phyloP scores from a whole-genome alignment of 2,113 vertebrate species.

The Dipodomys stephensi region DNA sequence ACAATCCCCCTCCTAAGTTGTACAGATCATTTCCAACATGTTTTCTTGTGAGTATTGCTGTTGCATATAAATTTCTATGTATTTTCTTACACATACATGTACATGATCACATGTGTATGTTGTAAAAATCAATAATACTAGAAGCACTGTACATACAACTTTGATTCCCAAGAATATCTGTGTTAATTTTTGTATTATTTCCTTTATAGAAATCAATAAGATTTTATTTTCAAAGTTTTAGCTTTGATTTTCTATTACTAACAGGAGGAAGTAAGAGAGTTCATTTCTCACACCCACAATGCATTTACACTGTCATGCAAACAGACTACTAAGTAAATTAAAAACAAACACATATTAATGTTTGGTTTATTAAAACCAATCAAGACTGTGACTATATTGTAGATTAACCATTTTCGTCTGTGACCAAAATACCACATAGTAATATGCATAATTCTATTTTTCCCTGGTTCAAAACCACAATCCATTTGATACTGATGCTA shows the following conservation, averaged over 20 bases:
- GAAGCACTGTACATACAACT: neutral
- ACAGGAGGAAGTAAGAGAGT: fast-evolving
- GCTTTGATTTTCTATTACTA: neutral
- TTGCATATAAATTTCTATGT: neutral
- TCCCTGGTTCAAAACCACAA: neutral
- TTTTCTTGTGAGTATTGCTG: too few relatives aligned
- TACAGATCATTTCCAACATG: too few relatives aligned
- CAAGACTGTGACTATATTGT: neutral
- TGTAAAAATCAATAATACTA: neutral
- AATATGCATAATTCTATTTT: neutral
- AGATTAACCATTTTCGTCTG: neutral
- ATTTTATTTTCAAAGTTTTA: neutral
- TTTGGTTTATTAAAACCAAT: neutral
- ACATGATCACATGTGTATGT: neutral
- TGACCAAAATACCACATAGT: neutral
- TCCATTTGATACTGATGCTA: neutral
- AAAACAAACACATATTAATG: neutral
- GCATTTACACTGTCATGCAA: neutral
- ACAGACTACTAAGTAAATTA: neutral
- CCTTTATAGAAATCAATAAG: neutral
- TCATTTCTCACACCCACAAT: neutral
- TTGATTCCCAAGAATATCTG: neutral
- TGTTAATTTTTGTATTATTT: neutral
- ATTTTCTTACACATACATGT: neutral
- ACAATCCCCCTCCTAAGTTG: too few relatives aligned